Evolutionary conservation across 1,140 invertebrate species (phyloP).

Genomic region (Pseudachorutes palmiensis): DNA sequence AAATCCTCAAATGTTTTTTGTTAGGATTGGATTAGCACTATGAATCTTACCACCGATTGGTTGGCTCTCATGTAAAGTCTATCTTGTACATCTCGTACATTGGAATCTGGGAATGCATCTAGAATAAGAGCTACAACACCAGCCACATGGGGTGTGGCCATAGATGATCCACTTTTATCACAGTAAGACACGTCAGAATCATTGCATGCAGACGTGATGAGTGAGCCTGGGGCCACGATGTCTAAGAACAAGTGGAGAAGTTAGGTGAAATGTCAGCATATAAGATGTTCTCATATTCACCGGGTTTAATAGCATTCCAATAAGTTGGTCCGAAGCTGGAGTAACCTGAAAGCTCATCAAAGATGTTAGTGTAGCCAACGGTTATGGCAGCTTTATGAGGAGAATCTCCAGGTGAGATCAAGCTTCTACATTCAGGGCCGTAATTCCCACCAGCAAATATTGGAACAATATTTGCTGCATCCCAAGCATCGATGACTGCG

Average conservation of each 20-base stretch:
- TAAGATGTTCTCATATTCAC: background rate
- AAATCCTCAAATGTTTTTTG: background rate
- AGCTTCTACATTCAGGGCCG: background rate
- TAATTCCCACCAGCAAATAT: constrained; percentile 12
- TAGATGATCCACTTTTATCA: background rate
- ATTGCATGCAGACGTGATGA: background rate
- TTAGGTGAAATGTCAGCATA: background rate
- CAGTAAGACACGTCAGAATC: background rate
- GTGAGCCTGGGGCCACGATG: background rate
- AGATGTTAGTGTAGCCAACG: background rate
- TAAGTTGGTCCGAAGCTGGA: background rate
- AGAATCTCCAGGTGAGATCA: background rate
- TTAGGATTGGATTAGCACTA: background rate
- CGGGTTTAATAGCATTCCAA: background rate
- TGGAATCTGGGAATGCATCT: background rate
- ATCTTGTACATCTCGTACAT: background rate
- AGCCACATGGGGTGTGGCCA: constrained; percentile 5
- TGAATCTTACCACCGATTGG: background rate
- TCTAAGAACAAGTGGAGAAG: background rate
- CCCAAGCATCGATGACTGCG: constrained; percentile 5
- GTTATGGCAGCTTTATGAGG: background rate
- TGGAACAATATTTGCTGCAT: background rate
- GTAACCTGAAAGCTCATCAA: background rate
- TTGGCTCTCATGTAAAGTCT: background rate
- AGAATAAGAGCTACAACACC: background rate